Percentiles rank a stretch among this genome's conserved stretches.
Conservation (phyloP, 2,888 invertebrate species). For the Ichneumoninae sp. region DNA sequence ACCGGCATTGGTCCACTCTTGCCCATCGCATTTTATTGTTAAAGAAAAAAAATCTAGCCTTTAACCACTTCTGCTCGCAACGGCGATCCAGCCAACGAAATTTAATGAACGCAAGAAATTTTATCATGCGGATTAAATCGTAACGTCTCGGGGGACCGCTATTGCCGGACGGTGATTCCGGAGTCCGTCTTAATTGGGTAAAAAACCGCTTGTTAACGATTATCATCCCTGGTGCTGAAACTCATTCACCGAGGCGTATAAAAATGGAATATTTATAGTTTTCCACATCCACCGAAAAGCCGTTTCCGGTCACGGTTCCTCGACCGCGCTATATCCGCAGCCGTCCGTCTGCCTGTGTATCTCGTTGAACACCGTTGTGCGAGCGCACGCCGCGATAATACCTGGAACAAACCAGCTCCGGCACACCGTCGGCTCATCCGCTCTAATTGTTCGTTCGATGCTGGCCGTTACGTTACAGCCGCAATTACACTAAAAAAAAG, state of each 20-base stretch:
- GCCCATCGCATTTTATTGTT: background rate
- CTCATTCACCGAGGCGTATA: constrained; percentile 11
- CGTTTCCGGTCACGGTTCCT: constrained; percentile 71
- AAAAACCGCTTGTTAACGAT: constrained; percentile 11
- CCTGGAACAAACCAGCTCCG: background rate
- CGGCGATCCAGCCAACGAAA: background rate
- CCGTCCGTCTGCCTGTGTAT: background rate
- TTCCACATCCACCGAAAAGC: constrained; percentile 55
- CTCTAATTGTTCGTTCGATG: constrained; percentile 69
- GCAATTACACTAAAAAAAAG: constrained; percentile 51
- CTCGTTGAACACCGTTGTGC: background rate
- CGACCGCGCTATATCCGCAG: constrained; percentile 46
- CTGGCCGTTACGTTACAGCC: constrained; percentile 35
- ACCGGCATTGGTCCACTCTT: background rate
- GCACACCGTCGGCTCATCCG: constrained; percentile 33
- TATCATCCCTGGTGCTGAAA: background rate
- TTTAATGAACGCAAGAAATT: background rate
- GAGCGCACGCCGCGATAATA: background rate
- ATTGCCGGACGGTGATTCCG: background rate
- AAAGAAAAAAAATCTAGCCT: background rate
- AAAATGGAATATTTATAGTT: constrained; percentile 22
- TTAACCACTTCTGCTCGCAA: background rate
- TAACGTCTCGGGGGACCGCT: background rate
- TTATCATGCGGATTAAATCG: constrained; percentile 6
- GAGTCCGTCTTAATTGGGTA: constrained; percentile 14